Percentiles rank a stretch among this genome's conserved stretches.
Conservation (phyloP, 1,140 invertebrate genomes). For the Euura saliciscinereae region DNA sequence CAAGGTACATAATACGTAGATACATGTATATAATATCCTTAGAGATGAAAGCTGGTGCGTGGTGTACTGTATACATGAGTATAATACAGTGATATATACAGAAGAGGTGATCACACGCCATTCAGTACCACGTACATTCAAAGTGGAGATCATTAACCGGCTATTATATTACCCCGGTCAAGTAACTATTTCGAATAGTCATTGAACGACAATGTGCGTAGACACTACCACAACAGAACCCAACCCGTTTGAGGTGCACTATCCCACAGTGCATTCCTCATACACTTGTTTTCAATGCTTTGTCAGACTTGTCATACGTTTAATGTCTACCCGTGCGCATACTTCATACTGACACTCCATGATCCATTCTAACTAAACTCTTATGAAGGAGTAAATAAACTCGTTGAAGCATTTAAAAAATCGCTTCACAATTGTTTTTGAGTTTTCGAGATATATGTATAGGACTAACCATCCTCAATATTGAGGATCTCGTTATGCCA, state of each 20-base stretch:
- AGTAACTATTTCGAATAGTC: conserved; percentile 2
- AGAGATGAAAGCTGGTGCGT: too few relatives aligned
- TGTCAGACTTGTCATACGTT: conserved; percentile 4
- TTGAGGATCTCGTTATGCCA: too few relatives aligned
- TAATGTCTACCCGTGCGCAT: not conserved
- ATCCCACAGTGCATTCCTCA: not conserved
- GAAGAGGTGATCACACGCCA: conserved; percentile 6
- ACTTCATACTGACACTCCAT: not conserved
- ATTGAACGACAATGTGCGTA: not conserved
- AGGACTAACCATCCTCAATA: too few relatives aligned
- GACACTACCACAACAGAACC: not conserved
- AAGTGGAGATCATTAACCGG: not conserved
- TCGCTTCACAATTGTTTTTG: too few relatives aligned
- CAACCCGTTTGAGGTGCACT: not conserved
- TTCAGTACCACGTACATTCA: not conserved
- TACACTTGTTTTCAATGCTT: conserved; percentile 5
- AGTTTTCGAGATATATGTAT: too few relatives aligned
- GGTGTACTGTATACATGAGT: too few relatives aligned
- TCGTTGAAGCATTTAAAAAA: too few relatives aligned
- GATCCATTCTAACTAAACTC: not conserved
- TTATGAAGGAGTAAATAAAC: too few relatives aligned
- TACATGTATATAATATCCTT: too few relatives aligned
- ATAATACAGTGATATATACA: too few relatives aligned
- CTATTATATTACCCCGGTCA: not conserved
- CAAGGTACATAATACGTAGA: too few relatives aligned